These are phyloP conservation scores for Tauraco hartlaubi DNA, from an alignment of 2,797 vertebrate genomes.

Conservation along the genomic window DNA sequence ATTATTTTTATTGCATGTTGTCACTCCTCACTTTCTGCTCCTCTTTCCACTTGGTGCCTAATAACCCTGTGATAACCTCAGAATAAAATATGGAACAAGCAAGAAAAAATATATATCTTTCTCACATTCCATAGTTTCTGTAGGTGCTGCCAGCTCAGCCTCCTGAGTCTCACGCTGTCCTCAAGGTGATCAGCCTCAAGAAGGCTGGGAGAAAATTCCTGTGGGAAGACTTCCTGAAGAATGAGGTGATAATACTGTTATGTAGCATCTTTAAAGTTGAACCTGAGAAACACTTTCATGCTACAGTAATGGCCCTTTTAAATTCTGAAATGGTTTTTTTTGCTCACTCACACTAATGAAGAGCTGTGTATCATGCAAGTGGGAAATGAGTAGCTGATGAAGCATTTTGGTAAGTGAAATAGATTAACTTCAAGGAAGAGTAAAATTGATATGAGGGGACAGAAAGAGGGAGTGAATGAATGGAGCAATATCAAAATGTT, in stretches of 20 bases:
- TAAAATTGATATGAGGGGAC: neutral
- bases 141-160: neutral
- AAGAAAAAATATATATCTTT: neutral
- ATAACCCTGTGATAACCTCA: neutral
- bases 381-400: neutral
- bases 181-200: neutral
- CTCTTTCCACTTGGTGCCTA: neutral
- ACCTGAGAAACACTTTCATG: neutral
- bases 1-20: neutral
- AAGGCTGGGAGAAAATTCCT: neutral
- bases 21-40: neutral
- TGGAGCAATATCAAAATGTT: neutral
- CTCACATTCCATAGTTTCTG: neutral
- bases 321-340: neutral
- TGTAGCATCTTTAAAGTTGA: neutral
- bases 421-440: neutral
- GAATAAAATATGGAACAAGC: neutral
- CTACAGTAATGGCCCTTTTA: neutral
- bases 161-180: neutral
- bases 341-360: neutral
- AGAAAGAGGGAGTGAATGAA: neutral
- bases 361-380: neutral
- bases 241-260: neutral
- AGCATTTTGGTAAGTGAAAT: neutral
- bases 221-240: neutral